Evolutionary conservation across 1,140 invertebrate genomes (phyloP).

Genomic region (Euborellia annulipes): DNA sequence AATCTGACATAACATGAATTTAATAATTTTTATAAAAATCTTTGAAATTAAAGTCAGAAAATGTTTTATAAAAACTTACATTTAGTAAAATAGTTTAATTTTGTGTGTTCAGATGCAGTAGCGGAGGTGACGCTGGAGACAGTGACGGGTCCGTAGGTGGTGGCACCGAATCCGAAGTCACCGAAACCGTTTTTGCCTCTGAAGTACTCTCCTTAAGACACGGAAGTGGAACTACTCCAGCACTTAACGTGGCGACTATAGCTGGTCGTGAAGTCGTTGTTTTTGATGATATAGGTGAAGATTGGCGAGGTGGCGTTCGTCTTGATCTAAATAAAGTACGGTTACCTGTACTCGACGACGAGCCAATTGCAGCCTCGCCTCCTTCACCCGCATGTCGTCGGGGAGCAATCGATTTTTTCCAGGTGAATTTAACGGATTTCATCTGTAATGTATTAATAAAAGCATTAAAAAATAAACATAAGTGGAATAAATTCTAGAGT

Average conservation of each 20-base stretch:
- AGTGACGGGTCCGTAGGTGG: no score
- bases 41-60: no score
- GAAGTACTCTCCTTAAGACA: slow-evolving; percentile 41
- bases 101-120: slow-evolving; percentile 19
- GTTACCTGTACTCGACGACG: slow-evolving; percentile 4
- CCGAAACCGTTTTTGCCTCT: slow-evolving; percentile 44
- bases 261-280: slow-evolving; percentile 58
- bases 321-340: slow-evolving; percentile 20
- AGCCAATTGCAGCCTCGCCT: slow-evolving; percentile 26
- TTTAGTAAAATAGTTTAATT: no score
- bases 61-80: no score
- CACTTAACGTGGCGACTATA: slow-evolving; percentile 19
- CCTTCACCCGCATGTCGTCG: slow-evolving; percentile 29
- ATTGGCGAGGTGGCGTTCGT: slow-evolving; percentile 41
- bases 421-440: slow-evolving; percentile 26
- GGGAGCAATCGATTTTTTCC: slow-evolving; percentile 35
- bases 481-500: no score
- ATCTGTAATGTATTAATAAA: no score
- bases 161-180: slow-evolving; percentile 31
- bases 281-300: slow-evolving; percentile 67
- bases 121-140: slow-evolving; percentile 8
- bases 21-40: no score
- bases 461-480: no score
- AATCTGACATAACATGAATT: no score
- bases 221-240: slow-evolving; percentile 8